These are phyloP conservation scores for Netelia fuscicornis DNA, from an alignment of 2,888 invertebrate species.

Conservation along the genomic window DNA sequence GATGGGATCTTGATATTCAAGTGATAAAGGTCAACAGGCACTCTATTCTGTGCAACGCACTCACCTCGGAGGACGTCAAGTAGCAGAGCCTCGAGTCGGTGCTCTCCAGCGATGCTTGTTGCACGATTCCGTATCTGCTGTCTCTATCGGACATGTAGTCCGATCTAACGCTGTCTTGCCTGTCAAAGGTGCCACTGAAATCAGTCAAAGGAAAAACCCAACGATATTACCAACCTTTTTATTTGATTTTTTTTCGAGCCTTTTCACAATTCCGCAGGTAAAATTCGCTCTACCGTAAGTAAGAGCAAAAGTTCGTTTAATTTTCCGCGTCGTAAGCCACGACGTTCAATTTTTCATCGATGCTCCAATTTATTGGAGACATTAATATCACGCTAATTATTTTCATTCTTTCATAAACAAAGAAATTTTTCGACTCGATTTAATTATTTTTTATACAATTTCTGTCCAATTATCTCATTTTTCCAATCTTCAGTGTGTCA, in stretches of 20 bases:
- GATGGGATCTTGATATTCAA: slow-evolving; percentile 73
- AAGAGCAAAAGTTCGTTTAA: neutral
- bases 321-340: neutral
- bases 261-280: too few relatives aligned
- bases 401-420: too few relatives aligned
- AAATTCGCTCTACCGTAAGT: neutral
- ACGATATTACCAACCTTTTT: slow-evolving; percentile 23
- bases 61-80: slow-evolving; percentile 97
- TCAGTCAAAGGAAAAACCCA: slow-evolving; percentile 62
- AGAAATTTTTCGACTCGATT: neutral
- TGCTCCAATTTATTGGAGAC: too few relatives aligned
- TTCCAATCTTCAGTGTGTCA: slow-evolving; percentile 1
- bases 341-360: slow-evolving; percentile 1
- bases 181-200: slow-evolving; percentile 93
- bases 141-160: slow-evolving; percentile 97
- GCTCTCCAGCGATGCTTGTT: slow-evolving; percentile 97
- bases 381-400: too few relatives aligned
- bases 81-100: slow-evolving; percentile 97
- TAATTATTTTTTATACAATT: slow-evolving; percentile 9
- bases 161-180: slow-evolving; percentile 95
- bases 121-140: slow-evolving; percentile 93
- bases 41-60: slow-evolving; percentile 82
- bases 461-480: neutral
- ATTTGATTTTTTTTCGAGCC: slow-evolving; percentile 2
- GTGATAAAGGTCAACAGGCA: slow-evolving; percentile 78